These are phyloP conservation scores for Lateolabrax maculatus DNA, from an alignment of 2,797 vertebrate species.

Conservation along the genomic window DNA sequence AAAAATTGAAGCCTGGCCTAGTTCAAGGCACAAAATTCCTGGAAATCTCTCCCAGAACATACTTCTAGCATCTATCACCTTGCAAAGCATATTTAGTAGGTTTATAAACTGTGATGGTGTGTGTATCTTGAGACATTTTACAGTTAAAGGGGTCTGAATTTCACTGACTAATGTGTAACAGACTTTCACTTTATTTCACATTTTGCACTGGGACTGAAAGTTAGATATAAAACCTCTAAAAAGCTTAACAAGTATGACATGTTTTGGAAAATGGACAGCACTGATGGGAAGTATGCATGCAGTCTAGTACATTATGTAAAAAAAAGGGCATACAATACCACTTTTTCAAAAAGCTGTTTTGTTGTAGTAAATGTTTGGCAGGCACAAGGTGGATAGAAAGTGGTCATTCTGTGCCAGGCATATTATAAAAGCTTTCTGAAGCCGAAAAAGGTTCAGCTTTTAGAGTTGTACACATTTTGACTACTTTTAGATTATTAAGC, in stretches of 20 bases:
- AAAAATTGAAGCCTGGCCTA: neutral
- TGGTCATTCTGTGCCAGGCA: neutral
- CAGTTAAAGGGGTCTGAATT: neutral
- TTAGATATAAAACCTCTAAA: neutral
- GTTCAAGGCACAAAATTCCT: neutral
- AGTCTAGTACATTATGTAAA: neutral
- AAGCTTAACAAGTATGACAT: neutral
- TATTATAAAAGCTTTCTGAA: neutral
- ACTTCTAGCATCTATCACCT: neutral
- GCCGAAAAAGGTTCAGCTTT: neutral
- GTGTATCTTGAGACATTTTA: neutral
- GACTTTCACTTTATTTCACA: neutral
- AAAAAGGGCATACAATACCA: neutral
- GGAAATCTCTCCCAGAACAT: neutral
- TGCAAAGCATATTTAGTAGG: neutral
- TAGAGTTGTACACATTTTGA: neutral
- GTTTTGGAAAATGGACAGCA: neutral
- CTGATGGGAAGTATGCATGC: neutral
- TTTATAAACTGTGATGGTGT: neutral
- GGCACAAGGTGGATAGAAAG: neutral
- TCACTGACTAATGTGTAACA: neutral
- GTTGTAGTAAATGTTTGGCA: neutral
- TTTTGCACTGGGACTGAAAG: neutral
- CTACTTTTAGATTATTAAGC: neutral
- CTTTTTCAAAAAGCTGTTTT: neutral